Base-by-base conservation (phyloP, 2,888 invertebrate genomes). In the Melanchra persicariae region DNA sequence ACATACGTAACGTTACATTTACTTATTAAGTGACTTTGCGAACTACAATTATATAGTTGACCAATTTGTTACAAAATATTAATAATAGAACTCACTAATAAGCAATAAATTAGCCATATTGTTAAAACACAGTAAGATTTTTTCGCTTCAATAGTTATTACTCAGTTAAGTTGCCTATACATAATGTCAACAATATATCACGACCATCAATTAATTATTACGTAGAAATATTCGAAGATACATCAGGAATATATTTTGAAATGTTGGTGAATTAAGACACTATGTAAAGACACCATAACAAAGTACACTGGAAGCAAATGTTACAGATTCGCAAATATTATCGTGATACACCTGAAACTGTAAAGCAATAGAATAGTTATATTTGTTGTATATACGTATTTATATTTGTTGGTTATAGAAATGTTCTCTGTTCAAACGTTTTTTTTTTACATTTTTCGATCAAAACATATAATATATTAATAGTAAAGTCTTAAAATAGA, bases 311-410 rank as follows among this genome's bases (percentile, higher is more conserved):
- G 52, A 79, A 74, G 69, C 40, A 70, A 69, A 77, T 67, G 59
- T 78, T 62, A 70, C 76, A 71, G 30, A 69, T 70, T 63, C 45
- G 49, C 40, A 68, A 68, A 70, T 70, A 66, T 72, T 67, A 70
- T 77, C 74, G 84, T 87, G 84, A 87, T 88, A 87, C 76, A 79
- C 61, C 75, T 77, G 84, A 85, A 88, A 88, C 74, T 83, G 77
- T 84, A 86, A 89, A 91, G 89, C 91, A 92, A 91, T 91, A 90
- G 88, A 79, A 73, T 88, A 85, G 85, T 85, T 84, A 87, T 85
- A 83, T 85, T 86, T 85, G 81, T 85, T 82, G 81, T 87, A 74
- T 70, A 63, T 58, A 73, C 55, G 49, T 70, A 57, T 40, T 34
- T 70, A 22, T 66, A 60, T 43, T 43, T 63, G 75, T 85, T 83